Percentiles rank a stretch among this genome's conserved stretches.
Evolutionary conservation across 1,140 invertebrate species (phyloP).

Genomic region (Aphelenchoides fujianensis): DNA sequence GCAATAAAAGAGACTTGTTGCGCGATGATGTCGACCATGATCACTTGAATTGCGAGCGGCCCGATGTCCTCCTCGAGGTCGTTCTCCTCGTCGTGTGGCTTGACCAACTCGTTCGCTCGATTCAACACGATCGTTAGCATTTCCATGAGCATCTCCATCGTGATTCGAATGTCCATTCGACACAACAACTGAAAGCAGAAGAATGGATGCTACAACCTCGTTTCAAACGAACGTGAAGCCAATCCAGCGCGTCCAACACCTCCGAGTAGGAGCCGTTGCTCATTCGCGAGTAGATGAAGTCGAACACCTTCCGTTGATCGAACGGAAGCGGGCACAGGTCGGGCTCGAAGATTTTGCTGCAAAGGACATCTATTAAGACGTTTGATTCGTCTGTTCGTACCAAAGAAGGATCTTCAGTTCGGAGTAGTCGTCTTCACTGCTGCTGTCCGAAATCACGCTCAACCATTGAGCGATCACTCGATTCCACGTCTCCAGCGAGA

Average conservation of each 20-base stretch:
- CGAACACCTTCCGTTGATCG: slow-evolving; percentile 86
- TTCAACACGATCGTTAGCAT: slow-evolving; percentile 79
- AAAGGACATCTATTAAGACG: slow-evolving; percentile 52
- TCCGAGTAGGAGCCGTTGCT: slow-evolving; percentile 78
- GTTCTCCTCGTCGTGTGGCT: slow-evolving; percentile 68
- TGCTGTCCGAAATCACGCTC: slow-evolving; percentile 90
- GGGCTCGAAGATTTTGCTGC: slow-evolving; percentile 89
- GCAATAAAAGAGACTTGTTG: slow-evolving; percentile 74
- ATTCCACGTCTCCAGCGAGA: slow-evolving; percentile 90
- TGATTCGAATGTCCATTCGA: slow-evolving; percentile 81
- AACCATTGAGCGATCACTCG: slow-evolving; percentile 97
- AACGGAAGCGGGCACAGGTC: slow-evolving; percentile 91
- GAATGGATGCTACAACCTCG: slow-evolving; percentile 20
- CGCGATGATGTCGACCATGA: slow-evolving; percentile 89
- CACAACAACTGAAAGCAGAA: slow-evolving; percentile 72
- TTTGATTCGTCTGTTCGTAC: slow-evolving; percentile 64
- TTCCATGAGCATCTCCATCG: slow-evolving; percentile 77
- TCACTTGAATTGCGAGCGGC: slow-evolving; percentile 77
- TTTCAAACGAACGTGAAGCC: slow-evolving; percentile 75
- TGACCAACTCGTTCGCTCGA: slow-evolving; percentile 68
- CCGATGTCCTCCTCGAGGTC: slow-evolving; percentile 68
- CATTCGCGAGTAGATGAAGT: slow-evolving; percentile 84
- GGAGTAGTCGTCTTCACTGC: slow-evolving; percentile 82
- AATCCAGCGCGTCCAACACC: slow-evolving; percentile 86
- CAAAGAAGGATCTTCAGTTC: slow-evolving; percentile 85